Evolutionary conservation across 1,140 invertebrate genomes (phyloP).

Genomic region (Coelopa frigida): DNA sequence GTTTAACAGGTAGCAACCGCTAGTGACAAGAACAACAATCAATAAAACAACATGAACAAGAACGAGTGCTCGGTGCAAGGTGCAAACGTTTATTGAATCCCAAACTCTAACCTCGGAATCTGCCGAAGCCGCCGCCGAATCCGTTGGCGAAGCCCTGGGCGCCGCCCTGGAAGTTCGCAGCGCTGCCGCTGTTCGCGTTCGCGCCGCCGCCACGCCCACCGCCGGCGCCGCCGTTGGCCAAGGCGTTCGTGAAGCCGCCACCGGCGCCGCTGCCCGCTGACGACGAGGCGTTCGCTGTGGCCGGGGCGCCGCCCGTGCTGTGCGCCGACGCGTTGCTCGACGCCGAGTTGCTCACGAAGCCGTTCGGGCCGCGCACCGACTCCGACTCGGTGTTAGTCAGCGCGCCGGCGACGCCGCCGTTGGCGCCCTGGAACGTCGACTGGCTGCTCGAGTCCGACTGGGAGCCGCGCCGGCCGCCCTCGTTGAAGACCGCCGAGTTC

Average conservation of each 20-base stretch:
- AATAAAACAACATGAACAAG: too few relatives aligned
- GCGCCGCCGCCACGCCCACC: background rate
- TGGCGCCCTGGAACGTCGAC: slow-evolving; percentile 35
- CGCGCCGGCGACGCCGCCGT: slow-evolving; percentile 27
- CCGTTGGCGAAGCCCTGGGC: slow-evolving; percentile 5
- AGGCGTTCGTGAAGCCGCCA: background rate
- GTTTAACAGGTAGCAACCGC: too few relatives aligned
- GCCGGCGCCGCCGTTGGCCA: slow-evolving; percentile 2
- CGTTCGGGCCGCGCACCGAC: slow-evolving; percentile 24
- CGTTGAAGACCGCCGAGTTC: slow-evolving; percentile 22
- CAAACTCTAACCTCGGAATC: slow-evolving; percentile 9
- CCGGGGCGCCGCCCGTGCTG: slow-evolving; percentile 17
- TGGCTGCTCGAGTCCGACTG: slow-evolving; percentile 33
- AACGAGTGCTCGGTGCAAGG: too few relatives aligned
- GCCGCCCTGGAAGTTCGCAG: background rate
- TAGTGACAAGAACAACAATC: too few relatives aligned
- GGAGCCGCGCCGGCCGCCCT: slow-evolving; percentile 20
- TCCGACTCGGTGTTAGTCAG: slow-evolving; percentile 28
- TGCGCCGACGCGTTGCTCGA: slow-evolving; percentile 26
- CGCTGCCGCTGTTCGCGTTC: slow-evolving; percentile 10
- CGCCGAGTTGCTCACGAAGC: slow-evolving; percentile 29
- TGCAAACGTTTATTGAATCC: too few relatives aligned
- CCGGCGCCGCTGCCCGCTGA: slow-evolving; percentile 17
- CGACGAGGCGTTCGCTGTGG: slow-evolving; percentile 28
- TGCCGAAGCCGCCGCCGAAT: slow-evolving; percentile 9